Conservation (phyloP, 2,888 invertebrate genomes). For the Nymphalis polychloros region DNA sequence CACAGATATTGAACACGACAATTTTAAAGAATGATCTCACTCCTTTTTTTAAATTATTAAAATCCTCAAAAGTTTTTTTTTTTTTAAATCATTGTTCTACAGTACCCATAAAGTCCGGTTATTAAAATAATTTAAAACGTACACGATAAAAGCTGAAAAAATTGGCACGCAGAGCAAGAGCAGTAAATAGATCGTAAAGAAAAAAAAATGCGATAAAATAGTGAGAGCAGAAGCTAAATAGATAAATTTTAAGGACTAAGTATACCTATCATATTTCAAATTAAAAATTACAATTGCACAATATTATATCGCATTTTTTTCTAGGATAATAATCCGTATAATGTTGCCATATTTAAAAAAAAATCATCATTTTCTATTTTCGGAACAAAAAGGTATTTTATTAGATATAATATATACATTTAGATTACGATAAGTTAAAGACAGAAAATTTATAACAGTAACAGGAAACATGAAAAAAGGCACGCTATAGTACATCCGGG, state of each 20-base stretch:
- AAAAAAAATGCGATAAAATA: background rate
- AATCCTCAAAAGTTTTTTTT: background rate
- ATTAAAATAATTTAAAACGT: conserved; percentile 9
- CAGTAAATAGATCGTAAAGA: conserved; percentile 42
- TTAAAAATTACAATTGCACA: conserved; percentile 8
- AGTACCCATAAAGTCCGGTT: conserved; percentile 4
- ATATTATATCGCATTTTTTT: background rate
- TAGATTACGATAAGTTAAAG: background rate
- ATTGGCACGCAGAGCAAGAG: conserved; percentile 73
- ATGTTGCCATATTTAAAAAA: background rate
- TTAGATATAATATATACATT: background rate
- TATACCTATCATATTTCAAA: background rate
- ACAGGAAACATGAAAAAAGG: conserved; percentile 12
- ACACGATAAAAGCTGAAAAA: conserved; percentile 44
- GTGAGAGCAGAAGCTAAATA: background rate
- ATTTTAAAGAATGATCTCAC: conserved; percentile 35
- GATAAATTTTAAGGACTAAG: background rate
- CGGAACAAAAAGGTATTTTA: background rate
- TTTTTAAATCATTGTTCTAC: background rate
- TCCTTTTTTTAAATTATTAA: background rate
- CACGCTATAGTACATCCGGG: conserved; percentile 32
- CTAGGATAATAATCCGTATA: background rate
- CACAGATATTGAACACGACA: conserved; percentile 65
- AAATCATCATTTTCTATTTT: background rate
- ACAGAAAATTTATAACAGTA: background rate